These are phyloP conservation scores for Epinotia nisella DNA, from an alignment of 2,888 invertebrate genomes.

Conservation along the genomic window DNA sequence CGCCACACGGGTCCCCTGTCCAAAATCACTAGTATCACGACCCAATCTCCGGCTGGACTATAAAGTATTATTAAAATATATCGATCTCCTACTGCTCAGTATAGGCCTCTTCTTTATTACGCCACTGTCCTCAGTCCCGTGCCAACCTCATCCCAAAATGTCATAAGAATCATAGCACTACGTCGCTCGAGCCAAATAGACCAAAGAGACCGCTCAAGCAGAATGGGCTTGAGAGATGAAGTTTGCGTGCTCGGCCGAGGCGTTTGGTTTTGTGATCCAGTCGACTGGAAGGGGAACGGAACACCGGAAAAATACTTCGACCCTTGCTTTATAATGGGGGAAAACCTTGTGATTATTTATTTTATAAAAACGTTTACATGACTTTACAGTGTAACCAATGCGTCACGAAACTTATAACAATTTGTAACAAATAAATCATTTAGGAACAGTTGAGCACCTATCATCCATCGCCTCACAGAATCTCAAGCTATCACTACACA, in stretches of 20 bases:
- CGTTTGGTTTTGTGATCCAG: constrained; percentile 14
- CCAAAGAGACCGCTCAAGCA: not conserved
- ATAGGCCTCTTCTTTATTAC: not conserved
- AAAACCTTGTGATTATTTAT: not conserved
- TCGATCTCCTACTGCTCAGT: not conserved
- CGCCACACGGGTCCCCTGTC: too few relatives aligned
- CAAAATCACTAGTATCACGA: too few relatives aligned
- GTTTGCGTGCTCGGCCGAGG: constrained; percentile 7
- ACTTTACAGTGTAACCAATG: too few relatives aligned
- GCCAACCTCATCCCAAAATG: not conserved
- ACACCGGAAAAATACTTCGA: constrained; percentile 50
- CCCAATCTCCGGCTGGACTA: too few relatives aligned
- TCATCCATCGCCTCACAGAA: too few relatives aligned
- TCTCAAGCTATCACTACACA: too few relatives aligned
- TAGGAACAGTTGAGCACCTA: too few relatives aligned
- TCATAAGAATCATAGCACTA: not conserved
- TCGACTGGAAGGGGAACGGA: constrained; percentile 6
- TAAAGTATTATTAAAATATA: too few relatives aligned
- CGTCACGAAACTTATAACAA: too few relatives aligned
- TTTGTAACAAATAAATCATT: too few relatives aligned
- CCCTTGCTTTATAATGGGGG: constrained; percentile 53
- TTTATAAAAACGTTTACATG: too few relatives aligned
- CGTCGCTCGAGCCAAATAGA: not conserved
- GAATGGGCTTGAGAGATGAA: constrained; percentile 11
- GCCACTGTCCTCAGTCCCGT: not conserved